Base-by-base conservation (phyloP, 2,888 invertebrate genomes). In the Calameuta filiformis region DNA sequence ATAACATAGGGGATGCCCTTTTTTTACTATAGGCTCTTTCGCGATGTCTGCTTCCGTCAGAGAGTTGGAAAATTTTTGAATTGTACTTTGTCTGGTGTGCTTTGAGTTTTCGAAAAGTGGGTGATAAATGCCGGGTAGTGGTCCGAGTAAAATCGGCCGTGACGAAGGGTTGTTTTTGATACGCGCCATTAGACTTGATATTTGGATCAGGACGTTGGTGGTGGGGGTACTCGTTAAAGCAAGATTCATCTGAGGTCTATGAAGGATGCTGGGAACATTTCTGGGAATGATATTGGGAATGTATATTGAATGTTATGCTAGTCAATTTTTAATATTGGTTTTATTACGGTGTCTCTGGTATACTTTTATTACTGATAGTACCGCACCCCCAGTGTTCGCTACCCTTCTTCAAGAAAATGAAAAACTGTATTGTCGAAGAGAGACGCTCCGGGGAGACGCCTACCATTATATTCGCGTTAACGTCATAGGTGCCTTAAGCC, bases 101-200 rank as follows among this genome's bases (percentile, higher is more conserved):
- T 56, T 23, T 23, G 23, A 23, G 56, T 56, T 56, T 56, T 56
- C 0, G 56, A 56, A 23, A 56, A 56, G 56, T 56, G 56, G 83
- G 84, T 84, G 85, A 88, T 87, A 88, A 88, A 87, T 83, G 85
- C 81, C 85, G 81, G 81, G 85, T 84, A 79, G 81, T 79, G 78
- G 79, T 80, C 81, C 9, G 23, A 56, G 23, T 84, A 88, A 88
- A 88, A 89, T 88, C 86, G 86, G 84, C 86, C 87, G 86, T 87
- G 87, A 89, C 88, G 87, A 86, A 86, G 88, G 89, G 87, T 82
- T 81, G 79, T 81, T 82, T 83, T 81, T 83, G 83, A 85, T 84
- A 88, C 90, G 87, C 86, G 87, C 89, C 90, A 90, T 89, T 90
- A 90, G 89, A 88, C 87, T 87, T 85, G 88, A 85, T 83, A 83